Conservation (phyloP, 2,113 vertebrate species). For the Chrysochloris asiatica region DNA sequence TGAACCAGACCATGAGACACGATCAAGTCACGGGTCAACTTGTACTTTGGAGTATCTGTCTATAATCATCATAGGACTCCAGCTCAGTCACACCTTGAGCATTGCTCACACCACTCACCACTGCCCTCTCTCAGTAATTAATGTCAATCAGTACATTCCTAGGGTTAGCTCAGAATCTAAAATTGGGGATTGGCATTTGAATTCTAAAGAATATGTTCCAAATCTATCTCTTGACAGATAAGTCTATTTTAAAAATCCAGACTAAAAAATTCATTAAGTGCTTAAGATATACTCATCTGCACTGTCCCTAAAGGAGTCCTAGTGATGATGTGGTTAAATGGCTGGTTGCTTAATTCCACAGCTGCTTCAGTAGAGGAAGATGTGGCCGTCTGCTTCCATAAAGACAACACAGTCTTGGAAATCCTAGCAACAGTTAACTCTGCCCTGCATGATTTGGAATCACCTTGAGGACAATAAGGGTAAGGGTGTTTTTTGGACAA, state of each 20-base stretch:
- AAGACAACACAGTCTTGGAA: background rate
- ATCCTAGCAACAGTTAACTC: background rate
- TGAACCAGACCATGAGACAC: background rate
- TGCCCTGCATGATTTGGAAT: background rate
- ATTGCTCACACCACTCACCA: background rate
- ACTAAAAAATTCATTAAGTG: background rate
- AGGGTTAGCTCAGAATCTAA: slow-evolving; percentile 13
- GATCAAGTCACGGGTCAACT: background rate
- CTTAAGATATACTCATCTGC: background rate
- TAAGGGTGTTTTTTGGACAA: too few species aligned
- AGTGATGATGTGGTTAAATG: background rate
- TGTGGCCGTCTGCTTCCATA: background rate
- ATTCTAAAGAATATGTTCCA: slow-evolving; percentile 13
- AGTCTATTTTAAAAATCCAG: background rate
- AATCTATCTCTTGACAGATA: background rate
- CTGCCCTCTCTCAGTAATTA: background rate
- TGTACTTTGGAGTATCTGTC: slow-evolving; percentile 17
- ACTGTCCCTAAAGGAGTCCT: background rate
- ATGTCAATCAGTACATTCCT: background rate
- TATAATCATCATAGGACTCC: background rate
- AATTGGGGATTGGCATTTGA: slow-evolving; percentile 21
- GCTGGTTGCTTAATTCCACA: background rate
- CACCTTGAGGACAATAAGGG: background rate
- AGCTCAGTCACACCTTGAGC: background rate
- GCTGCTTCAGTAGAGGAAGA: background rate